Evolutionary conservation across 2,797 vertebrate species (phyloP), one percentile per base, ranked within the genome.

Genomic region (Eulemur coronatus): DNA sequence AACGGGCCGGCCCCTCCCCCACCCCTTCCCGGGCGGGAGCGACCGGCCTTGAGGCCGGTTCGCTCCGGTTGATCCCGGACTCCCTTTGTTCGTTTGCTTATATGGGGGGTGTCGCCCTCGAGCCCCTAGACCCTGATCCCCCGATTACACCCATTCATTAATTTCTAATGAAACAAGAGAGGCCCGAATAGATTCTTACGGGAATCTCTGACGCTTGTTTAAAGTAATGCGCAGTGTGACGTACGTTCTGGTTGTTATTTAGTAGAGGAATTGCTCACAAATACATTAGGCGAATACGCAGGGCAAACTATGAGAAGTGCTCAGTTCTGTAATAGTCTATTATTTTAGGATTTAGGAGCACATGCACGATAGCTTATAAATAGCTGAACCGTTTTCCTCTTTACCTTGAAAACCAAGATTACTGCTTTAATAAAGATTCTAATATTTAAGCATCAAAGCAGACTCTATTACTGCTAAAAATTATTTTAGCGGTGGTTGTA

Each of bases 11-110:
- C 95, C 95, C 94, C 94, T 91, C 96, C 97, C 96, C 97, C 93
- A 78, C 81, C 14, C 46, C 6, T 52, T 11, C 81, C 17, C 46
- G 46, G 72, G 63, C 95, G 5, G 48, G 88, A 72, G 43, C 33
- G 95, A 97, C 95, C 96, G 87, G 90, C 90, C 82, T 59, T 0
- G 48, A 41, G 90, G 96, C 97, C 85, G 88, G 92, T 95, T 95
- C 76, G 90, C 96, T 97, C 95, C 73, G 96, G 94, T 59, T 59
- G 87, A 76, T 79, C 96, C 87, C 46, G 76, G 91, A 33, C 76
- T 82, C 50, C 78, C 94, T 97, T 98, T 98, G 97, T 98, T 97
- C 69, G 0, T 57, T 5, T 8, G 80, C 50, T 79, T 82, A 46
- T 0, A 0, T n/a, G 3, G 9, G 57, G 46, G 61, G 81, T 35